Base-by-base conservation (phyloP, 2,888 invertebrate genomes). In the Philhelius pedissequus region DNA sequence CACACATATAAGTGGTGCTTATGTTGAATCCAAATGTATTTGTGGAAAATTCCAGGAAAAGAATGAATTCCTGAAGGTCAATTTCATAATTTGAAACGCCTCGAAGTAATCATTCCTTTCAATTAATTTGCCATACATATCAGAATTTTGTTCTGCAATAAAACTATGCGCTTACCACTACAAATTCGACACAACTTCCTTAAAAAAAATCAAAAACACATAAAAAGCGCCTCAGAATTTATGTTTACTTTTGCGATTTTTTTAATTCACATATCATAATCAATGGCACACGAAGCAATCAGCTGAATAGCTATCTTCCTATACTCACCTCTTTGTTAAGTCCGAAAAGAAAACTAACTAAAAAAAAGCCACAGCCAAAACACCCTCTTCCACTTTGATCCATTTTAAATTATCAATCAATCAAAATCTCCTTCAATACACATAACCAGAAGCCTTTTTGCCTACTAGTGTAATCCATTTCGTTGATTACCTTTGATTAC, bases 401-500 rank as follows among this genome's bases (percentile, higher is more conserved):
- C 84, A 80, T 82, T 86, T 86, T 70, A 82, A 86, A 82, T 86
- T 86, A 86, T 86, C 86, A 82, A 86, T 86, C 86, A 86, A 82
- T 86, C 86, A 86, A 86, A 86, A 82, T 82, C 86, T 78, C 58
- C 70, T 78, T 70, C 81, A 81, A 73, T 81, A 77, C 66, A 86
- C 82, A 80, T 83, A 83, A 83, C 78, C 86, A 86, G 86, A 83
- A 86, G 86, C 86, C 69, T 86, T 82, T 64, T 83, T 79, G 82
- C 86, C 86, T 81, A 73, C 87, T 71, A 84, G 84, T 84, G 87
- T 83, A 86, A 83, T 87, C 86, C 86, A 86, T 86, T 86, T 76
- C 76, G 82, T 86, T 87, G 87, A 87, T 87, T 87, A 86, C 79
- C 86, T 87, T 83, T 87, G 87, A 87, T 87, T 87, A 86, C 87